phyloP scores from a whole-genome alignment of 2,888 invertebrate species.

The Cryptophagus acutangulus region DNA sequence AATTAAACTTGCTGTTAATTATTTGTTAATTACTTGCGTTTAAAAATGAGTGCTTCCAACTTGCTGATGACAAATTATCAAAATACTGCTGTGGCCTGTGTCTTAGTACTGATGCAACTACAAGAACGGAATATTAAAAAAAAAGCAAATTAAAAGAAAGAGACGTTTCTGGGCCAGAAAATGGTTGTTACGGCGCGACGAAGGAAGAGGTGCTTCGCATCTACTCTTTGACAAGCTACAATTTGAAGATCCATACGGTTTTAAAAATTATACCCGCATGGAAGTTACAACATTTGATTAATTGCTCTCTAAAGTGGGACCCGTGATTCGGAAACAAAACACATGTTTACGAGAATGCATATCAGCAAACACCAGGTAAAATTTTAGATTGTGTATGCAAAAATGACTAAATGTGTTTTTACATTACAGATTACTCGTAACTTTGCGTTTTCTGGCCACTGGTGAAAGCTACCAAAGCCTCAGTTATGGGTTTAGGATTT shows the following conservation, averaged over 20 bases:
- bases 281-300: background rate
- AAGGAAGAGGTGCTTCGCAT: background rate
- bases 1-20: no score
- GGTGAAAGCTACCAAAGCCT: constrained; percentile 10
- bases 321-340: constrained; percentile 2
- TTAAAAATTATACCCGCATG: constrained; percentile 5
- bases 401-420: background rate
- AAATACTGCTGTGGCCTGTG: no score
- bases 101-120: no score
- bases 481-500: constrained; percentile 10
- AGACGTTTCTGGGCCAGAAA: background rate
- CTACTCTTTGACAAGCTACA: constrained; percentile 1
- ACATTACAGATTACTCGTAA: constrained; percentile 8
- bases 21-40: no score
- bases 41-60: no score
- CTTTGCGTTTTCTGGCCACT: constrained; percentile 11
- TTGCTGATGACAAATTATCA: no score
- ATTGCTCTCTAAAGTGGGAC: background rate
- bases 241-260: constrained; percentile 6
- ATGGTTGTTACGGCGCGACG: background rate
- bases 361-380: constrained; percentile 7
- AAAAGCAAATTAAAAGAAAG: background rate
- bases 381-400: no score
- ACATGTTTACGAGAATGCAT: constrained; percentile 11
- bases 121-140: no score